A percentile compares a stretch with the other conserved stretches of the same genome.
Conservation (phyloP, 2,888 invertebrate species). For the Venusia cambrica region DNA sequence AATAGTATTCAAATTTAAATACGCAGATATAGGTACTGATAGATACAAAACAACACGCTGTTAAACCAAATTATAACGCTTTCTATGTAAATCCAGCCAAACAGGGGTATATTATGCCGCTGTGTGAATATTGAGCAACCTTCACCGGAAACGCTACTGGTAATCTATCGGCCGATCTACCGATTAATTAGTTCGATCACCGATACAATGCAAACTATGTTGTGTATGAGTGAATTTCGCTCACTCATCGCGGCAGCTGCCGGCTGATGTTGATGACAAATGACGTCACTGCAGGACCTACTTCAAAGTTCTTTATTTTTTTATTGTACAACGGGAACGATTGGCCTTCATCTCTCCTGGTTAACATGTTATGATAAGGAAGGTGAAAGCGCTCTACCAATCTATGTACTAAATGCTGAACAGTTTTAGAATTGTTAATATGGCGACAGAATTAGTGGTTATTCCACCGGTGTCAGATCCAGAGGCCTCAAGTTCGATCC, state of each 20-base stretch:
- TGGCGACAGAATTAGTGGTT: no score
- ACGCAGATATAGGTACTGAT: no score
- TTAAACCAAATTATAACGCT: constrained; percentile 2
- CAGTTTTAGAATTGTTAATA: no score
- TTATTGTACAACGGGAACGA: no score
- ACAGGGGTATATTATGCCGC: constrained; percentile 39
- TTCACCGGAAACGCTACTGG: constrained; percentile 77
- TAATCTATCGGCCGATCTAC: constrained; percentile 72
- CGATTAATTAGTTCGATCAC: constrained; percentile 76
- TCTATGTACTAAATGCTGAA: no score
- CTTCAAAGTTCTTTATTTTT: no score
- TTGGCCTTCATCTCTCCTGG: no score
- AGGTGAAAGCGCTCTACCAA: no score
- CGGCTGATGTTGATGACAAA: constrained; percentile 51
- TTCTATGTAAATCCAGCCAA: constrained; percentile 21
- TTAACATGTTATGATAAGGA: no score
- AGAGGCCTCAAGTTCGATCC: no score
- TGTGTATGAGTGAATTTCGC: constrained; percentile 62
- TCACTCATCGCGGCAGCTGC: constrained; percentile 72
- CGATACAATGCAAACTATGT: constrained; percentile 72
- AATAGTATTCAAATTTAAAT: no score
- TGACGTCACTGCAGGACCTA: constrained; percentile 41
- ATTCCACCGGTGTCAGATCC: no score
- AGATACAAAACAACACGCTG: neutral
- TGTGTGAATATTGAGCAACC: constrained; percentile 72